These are phyloP conservation scores for Lepidocyrtinus sp. DNA, from an alignment of 2,888 invertebrate species.

Conservation along the genomic window DNA sequence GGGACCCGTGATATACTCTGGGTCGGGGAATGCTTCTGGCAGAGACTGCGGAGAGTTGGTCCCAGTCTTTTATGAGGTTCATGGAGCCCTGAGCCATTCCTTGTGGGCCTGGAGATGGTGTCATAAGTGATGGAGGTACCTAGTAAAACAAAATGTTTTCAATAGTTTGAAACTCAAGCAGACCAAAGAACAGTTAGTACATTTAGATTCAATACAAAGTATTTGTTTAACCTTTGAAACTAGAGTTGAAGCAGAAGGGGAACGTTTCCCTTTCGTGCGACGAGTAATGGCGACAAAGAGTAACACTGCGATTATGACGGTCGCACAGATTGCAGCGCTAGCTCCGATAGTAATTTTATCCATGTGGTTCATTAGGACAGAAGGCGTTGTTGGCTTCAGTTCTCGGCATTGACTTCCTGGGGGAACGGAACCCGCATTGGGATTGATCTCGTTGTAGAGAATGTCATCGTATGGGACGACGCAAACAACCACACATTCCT, in stretches of 20 bases:
- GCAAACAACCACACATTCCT: conserved; percentile 95
- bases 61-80: conserved; percentile 78
- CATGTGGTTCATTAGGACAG: conserved; percentile 84
- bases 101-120: conserved; percentile 60
- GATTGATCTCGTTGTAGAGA: conserved; percentile 69
- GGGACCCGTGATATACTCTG: conserved; percentile 78
- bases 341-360: conserved; percentile 89
- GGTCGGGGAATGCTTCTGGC: conserved; percentile 91
- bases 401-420: conserved; percentile 83
- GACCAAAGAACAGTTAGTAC: no score
- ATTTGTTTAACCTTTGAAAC: conserved; percentile 69
- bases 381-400: conserved; percentile 87
- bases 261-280: conserved; percentile 72
- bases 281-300: conserved; percentile 91
- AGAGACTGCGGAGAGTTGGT: conserved; percentile 92
- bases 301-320: conserved; percentile 91
- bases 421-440: conserved; percentile 81
- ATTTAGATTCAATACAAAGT: no score
- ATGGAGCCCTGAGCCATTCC: conserved; percentile 64
- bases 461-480: conserved; percentile 89
- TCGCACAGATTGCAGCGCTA: conserved; percentile 93
- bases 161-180: no score
- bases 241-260: conserved; percentile 59
- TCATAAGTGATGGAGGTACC: conserved; percentile 59
- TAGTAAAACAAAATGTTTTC: no score